Conservation (phyloP, 2,113 vertebrate genomes). For the Pungitius pungitius region DNA sequence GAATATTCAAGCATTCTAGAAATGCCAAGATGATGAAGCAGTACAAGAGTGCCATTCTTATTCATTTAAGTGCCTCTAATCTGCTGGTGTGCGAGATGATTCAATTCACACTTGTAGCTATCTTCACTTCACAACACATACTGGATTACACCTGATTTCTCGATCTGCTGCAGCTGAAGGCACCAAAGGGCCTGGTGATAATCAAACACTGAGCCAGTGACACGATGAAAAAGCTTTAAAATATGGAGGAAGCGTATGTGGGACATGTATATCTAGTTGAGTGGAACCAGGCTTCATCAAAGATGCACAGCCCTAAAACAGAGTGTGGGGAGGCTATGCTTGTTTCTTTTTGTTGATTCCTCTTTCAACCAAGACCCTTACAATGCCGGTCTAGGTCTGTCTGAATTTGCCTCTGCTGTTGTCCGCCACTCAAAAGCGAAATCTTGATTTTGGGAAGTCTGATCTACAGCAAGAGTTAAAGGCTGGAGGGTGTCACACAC, state of each 20-base stretch:
- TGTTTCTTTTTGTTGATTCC: constrained; percentile 11
- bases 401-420: constrained; percentile 24
- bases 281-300: constrained; percentile 20
- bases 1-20: constrained; percentile 9
- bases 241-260: constrained; percentile 29
- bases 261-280: neutral
- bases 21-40: constrained; percentile 8
- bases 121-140: neutral
- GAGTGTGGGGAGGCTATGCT: constrained; percentile 5
- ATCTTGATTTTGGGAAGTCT: neutral
- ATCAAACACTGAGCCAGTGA: constrained; percentile 17
- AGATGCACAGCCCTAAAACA: constrained; percentile 28
- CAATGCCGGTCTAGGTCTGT: constrained; percentile 28
- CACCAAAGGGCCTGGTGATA: neutral
- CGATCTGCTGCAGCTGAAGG: neutral
- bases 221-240: constrained; percentile 34
- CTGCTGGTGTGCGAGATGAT: neutral
- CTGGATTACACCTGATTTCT: neutral
- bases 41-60: neutral
- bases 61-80: constrained; percentile 10
- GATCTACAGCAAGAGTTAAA: neutral
- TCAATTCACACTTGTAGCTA: neutral
- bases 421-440: neutral
- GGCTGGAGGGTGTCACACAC: neutral
- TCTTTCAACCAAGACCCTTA: constrained; percentile 1